Evolutionary conservation across 1,140 invertebrate species (phyloP).

Genomic region (Lucilia sericata): DNA sequence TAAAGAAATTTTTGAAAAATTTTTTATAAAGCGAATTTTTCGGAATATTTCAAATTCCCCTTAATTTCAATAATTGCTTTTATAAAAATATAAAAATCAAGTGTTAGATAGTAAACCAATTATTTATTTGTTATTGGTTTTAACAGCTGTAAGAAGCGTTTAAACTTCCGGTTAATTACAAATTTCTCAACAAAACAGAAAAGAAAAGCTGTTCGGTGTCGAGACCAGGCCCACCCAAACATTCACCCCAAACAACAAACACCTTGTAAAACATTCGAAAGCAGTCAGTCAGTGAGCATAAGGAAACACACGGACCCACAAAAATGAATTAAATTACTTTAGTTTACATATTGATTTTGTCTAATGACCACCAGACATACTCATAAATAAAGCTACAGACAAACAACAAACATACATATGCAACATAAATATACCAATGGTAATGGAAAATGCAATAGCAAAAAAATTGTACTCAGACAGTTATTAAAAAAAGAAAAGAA

Average conservation of each 20-base stretch:
- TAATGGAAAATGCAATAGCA: not conserved
- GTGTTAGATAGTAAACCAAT: not conserved
- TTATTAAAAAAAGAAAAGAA: too few species aligned
- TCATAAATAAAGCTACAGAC: not conserved
- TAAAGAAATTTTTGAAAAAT: too few species aligned
- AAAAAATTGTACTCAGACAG: not conserved
- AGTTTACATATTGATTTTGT: not conserved
- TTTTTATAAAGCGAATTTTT: too few species aligned
- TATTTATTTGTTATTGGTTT: not conserved
- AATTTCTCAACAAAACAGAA: not conserved
- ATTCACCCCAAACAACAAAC: not conserved
- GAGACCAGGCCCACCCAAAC: not conserved
- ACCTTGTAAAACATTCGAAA: not conserved
- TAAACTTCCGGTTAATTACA: slow-evolving; percentile 11
- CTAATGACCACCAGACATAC: slow-evolving; percentile 1
- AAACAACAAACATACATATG: not conserved
- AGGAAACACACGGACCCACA: not conserved
- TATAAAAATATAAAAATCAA: not conserved
- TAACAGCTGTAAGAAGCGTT: not conserved
- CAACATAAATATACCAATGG: not conserved
- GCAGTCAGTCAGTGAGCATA: not conserved
- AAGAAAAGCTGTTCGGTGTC: not conserved
- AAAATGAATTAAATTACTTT: not conserved
- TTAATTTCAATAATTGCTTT: not conserved
- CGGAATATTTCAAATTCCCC: too few species aligned